Conservation (phyloP, 2,797 vertebrate species). For the Smutsia temminckii region DNA sequence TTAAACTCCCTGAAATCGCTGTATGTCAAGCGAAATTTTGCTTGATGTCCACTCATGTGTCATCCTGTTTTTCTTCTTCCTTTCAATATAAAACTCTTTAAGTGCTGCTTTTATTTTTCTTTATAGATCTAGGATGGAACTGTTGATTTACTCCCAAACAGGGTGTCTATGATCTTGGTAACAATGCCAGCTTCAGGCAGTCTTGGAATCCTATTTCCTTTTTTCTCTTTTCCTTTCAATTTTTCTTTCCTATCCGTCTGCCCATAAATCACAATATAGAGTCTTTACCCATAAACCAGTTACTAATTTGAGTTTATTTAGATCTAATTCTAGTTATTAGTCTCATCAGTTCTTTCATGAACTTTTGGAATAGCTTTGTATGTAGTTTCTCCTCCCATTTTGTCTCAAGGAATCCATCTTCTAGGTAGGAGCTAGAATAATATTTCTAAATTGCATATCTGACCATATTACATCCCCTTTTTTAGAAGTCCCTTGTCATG, state of each 20-base stretch:
- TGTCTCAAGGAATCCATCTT: background rate
- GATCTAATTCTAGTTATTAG: background rate
- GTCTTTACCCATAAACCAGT: background rate
- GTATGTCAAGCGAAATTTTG: background rate
- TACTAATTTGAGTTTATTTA: background rate
- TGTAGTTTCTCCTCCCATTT: background rate
- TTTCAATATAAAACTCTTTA: background rate
- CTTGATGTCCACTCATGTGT: background rate
- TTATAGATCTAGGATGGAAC: background rate
- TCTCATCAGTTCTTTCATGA: background rate
- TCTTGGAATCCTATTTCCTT: background rate
- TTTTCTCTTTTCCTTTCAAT: too few relatives aligned
- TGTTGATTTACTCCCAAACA: background rate
- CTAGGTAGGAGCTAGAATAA: background rate
- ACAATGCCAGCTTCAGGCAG: background rate
- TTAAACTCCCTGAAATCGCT: background rate
- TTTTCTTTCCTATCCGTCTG: too few relatives aligned
- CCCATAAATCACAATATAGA: background rate
- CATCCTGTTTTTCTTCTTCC: background rate
- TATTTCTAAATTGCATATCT: background rate
- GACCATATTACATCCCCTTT: background rate
- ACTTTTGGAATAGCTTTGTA: background rate
- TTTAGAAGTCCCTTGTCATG: too few relatives aligned
- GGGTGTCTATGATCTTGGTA: background rate
- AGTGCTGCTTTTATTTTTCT: background rate